Conservation (phyloP, 2,113 vertebrate genomes). For the Petroica traversi region DNA sequence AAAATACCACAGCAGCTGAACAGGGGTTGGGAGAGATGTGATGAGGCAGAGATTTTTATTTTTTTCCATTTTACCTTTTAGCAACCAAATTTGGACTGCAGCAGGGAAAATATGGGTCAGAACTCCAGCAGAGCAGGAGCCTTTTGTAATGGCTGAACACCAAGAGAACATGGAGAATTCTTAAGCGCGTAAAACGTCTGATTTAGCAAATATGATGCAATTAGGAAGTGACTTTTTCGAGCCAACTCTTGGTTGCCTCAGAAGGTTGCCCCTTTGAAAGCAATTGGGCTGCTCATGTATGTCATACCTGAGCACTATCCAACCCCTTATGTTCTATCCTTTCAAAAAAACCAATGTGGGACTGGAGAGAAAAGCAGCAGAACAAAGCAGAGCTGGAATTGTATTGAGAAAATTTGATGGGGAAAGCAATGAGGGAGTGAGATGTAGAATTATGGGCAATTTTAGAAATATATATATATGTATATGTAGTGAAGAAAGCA, state of each 20-base stretch:
- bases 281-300: background rate
- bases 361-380: background rate
- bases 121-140: slow-evolving; percentile 52
- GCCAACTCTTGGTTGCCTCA: slow-evolving; percentile 24
- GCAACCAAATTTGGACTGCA: slow-evolving; percentile 37
- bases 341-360: background rate
- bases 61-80: slow-evolving; percentile 9
- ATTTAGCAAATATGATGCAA: slow-evolving; percentile 45
- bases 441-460: background rate
- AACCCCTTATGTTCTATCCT: background rate
- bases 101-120: slow-evolving; percentile 57
- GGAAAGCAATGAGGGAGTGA: background rate
- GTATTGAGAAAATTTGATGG: background rate
- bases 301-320: background rate
- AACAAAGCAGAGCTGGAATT: background rate
- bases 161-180: background rate
- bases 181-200: background rate
- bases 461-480: background rate
- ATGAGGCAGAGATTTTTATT: background rate
- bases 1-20: slow-evolving; percentile 74
- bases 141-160: slow-evolving; percentile 7
- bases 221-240: slow-evolving; percentile 3
- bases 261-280: slow-evolving; percentile 2
- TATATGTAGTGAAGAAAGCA: background rate
- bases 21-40: background rate